Base-by-base conservation (phyloP, 2,888 invertebrate species). In the Drosophila macrospina region DNA sequence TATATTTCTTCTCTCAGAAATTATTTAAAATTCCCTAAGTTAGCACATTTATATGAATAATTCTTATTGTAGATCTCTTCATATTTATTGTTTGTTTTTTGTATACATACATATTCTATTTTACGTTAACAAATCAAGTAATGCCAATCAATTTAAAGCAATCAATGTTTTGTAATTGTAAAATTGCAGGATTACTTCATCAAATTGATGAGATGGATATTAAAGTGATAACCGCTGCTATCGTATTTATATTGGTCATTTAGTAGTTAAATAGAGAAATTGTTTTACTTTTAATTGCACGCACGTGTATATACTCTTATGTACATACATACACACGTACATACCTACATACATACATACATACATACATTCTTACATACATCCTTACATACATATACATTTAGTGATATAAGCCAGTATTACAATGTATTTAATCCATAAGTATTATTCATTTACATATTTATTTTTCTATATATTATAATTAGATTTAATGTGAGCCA, bases 121-220 rank as follows among this genome's bases (percentile, higher is more conserved):
- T 28, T 8, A 15, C 30, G 36, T 28, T 42, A 16, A 54, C 50
- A 16, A 52, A 62, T 44, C 48, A 62, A 57, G 56, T 60, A 52
- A 39, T 56, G 55, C 59, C 67, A 72, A 70, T 50, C 52, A 74
- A 71, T 74, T 78, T 71, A 74, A 65, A 72, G 73, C 37, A 36
- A 60, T 71, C 73, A 76, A 76, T 74, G 63, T 60, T 74, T 74
- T 72, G 74, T 76, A 68, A 76, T 76, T 86, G 80, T 83, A 84
- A 86, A 88, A 89, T 91, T 91, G 81, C 91, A 91, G 91, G 91
- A 91, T 72, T 91, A 90, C 90, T 90, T 91, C 89, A 90, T 91
- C 90, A 91, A 91, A 90, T 91, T 91, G 83, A 90, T 91, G 90
- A 91, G 91, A 86, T 91, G 91, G 91, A 91, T 91, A 78, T 91